Conservation (phyloP, 2,888 invertebrate species). For the Gymnoscelis rufifasciata region DNA sequence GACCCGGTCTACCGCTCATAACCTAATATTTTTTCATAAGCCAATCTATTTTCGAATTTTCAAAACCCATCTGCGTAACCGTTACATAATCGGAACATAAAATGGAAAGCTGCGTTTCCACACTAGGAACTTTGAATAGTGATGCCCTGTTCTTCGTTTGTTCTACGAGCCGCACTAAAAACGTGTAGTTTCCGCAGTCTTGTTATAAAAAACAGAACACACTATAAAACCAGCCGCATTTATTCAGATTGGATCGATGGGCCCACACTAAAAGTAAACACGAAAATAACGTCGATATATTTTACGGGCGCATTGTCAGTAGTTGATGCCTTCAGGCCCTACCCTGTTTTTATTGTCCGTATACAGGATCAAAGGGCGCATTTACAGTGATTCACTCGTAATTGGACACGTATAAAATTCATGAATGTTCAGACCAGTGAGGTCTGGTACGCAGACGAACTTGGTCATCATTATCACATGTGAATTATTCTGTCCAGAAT, state of each 20-base stretch:
- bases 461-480: neutral
- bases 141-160: neutral
- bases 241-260: slow-evolving; percentile 22
- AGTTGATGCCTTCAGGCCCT: slow-evolving; percentile 17
- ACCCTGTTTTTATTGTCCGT: slow-evolving; percentile 18
- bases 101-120: no score
- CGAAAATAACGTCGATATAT: slow-evolving; percentile 20
- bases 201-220: slow-evolving; percentile 7
- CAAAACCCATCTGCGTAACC: no score
- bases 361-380: slow-evolving; percentile 19
- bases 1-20: no score
- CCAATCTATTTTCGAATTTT: no score
- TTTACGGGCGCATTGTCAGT: slow-evolving; percentile 21
- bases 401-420: slow-evolving; percentile 14
- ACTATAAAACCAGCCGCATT: slow-evolving; percentile 17
- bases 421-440: no score
- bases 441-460: no score
- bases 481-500: no score
- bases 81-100: no score
- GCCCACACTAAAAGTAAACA: slow-evolving; percentile 20
- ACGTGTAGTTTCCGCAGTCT: neutral
- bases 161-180: neutral
- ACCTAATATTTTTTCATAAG: no score
- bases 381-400: slow-evolving; percentile 19
- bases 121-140: slow-evolving; percentile 18